Evolutionary conservation across 1,140 invertebrate genomes (phyloP).

Genomic region (Mamestra configurata): DNA sequence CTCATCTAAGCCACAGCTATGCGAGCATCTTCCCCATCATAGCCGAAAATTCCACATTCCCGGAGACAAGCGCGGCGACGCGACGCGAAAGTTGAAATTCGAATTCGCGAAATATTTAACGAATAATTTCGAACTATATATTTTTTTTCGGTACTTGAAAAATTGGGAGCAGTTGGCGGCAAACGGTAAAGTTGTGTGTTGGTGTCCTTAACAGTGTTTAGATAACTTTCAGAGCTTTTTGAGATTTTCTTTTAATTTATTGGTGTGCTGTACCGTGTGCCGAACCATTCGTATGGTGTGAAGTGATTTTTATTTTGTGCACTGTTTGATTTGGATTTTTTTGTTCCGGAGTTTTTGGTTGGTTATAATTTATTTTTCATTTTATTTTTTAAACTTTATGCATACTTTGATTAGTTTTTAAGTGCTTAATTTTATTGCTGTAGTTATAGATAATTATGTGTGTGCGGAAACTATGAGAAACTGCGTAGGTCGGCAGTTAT

Average conservation of each 20-base stretch:
- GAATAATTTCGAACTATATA: slow-evolving; percentile 55
- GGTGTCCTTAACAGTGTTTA: slow-evolving; percentile 81
- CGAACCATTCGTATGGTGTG: slow-evolving; percentile 79
- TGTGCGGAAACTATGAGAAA: slow-evolving; percentile 46
- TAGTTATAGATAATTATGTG: slow-evolving; percentile 31
- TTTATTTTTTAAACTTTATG: slow-evolving; percentile 52
- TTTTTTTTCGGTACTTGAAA: slow-evolving; percentile 64
- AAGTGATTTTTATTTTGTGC: slow-evolving; percentile 85
- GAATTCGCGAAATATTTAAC: slow-evolving; percentile 68
- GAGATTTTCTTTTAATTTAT: slow-evolving; percentile 72
- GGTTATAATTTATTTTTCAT: slow-evolving; percentile 73
- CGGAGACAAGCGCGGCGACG: slow-evolving; percentile 69
- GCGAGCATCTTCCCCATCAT: slow-evolving; percentile 86
- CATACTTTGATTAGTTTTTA: slow-evolving; percentile 33
- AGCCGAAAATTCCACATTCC: slow-evolving; percentile 83
- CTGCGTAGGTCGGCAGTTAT: slow-evolving; percentile 45
- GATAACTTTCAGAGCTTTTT: slow-evolving; percentile 75
- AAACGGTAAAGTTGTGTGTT: slow-evolving; percentile 86
- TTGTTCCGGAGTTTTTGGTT: slow-evolving; percentile 83
- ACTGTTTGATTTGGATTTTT: slow-evolving; percentile 82
- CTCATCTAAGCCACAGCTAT: slow-evolving; percentile 87
- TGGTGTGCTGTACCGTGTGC: slow-evolving; percentile 77
- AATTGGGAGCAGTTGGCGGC: slow-evolving; percentile 78
- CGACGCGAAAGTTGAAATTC: slow-evolving; percentile 75
- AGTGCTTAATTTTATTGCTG: slow-evolving; percentile 22